Percentiles rank a stretch among this genome's conserved stretches.
These are phyloP conservation scores for Parelbella ahira DNA, from an alignment of 2,888 invertebrate species.

Conservation along the genomic window DNA sequence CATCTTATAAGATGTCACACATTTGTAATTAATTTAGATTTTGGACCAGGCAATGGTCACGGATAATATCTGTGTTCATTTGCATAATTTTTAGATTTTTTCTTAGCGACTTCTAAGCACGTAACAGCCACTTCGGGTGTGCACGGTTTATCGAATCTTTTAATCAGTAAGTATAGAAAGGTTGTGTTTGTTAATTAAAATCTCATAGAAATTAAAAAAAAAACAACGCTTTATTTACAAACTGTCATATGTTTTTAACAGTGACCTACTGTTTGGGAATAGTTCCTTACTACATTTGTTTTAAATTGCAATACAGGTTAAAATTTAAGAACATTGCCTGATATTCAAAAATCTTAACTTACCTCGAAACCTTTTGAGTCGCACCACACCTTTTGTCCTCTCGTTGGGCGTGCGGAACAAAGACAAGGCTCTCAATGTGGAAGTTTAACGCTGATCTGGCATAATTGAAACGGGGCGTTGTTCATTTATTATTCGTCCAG, in stretches of 20 bases:
- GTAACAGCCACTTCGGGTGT: background rate
- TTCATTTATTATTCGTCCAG: slow-evolving; percentile 55
- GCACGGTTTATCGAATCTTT: slow-evolving; percentile 2
- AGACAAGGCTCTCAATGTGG: background rate
- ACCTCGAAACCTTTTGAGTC: slow-evolving; percentile 2
- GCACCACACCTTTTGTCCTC: slow-evolving; percentile 1
- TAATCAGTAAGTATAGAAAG: too few relatives aligned
- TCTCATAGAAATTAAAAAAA: too few relatives aligned
- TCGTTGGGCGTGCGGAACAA: background rate
- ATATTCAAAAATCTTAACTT: too few relatives aligned
- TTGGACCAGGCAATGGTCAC: background rate
- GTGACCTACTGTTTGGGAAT: too few relatives aligned
- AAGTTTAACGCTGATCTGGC: slow-evolving; percentile 13
- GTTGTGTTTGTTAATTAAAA: too few relatives aligned
- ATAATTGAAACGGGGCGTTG: slow-evolving; percentile 38
- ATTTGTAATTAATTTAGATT: too few relatives aligned
- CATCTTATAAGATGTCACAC: too few relatives aligned
- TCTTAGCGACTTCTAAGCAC: background rate
- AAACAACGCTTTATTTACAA: too few relatives aligned
- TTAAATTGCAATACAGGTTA: too few relatives aligned
- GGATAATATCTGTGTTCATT: slow-evolving; percentile 1
- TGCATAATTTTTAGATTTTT: slow-evolving; percentile 1
- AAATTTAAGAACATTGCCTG: too few relatives aligned
- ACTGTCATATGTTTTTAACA: too few relatives aligned
- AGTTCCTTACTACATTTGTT: too few relatives aligned